Base-by-base conservation (phyloP, 1,140 invertebrate genomes). In the Atta texana region DNA sequence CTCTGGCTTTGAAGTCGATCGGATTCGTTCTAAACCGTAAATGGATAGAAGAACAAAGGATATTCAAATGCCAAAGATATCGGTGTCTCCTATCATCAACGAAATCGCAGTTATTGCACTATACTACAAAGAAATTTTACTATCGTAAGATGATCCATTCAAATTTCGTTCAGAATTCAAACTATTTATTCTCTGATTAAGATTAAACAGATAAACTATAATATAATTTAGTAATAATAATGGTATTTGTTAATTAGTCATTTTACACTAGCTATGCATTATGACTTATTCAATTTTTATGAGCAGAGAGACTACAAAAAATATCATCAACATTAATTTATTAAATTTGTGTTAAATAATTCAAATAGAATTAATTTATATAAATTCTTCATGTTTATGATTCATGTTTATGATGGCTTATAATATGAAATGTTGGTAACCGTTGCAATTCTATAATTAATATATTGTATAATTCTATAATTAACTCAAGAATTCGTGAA, bases 1-100 rank as follows among this genome's bases (percentile, higher is more conserved):
- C 84, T 80, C 68, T 84, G 74, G 89, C 91, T 93, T 93, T 93
- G 92, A 92, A 90, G 91, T 91, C 81, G 89, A 88, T 66, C 85
- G 82, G 77, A 80, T 80, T 64, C 69, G 84, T 90, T 88, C 87
- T 89, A 90, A 76, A 89, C 55, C 84, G 88, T 80, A 88, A 90
- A 80, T 88, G 87, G 77, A 71, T 81, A 78, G 85, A 87, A 86
- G 78, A 89, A 92, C 90, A 92, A 92, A 92, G 82, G 84, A 78
- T 77, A 87, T 71, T 87, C 74, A 77, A 64, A 80, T 84, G 86
- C 86, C 89, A 82, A 89, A 89, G 88, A 89, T 89, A 89, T 89
- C 82, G 81, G 68, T 89, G 68, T 89, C 87, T 89, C 28, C 69
- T 86, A 85, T 89, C 75, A 86, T 89, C 69, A 81, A 86, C 72